phyloP scores from a whole-genome alignment of 2,797 vertebrate genomes.

The Scolopax rusticola region DNA sequence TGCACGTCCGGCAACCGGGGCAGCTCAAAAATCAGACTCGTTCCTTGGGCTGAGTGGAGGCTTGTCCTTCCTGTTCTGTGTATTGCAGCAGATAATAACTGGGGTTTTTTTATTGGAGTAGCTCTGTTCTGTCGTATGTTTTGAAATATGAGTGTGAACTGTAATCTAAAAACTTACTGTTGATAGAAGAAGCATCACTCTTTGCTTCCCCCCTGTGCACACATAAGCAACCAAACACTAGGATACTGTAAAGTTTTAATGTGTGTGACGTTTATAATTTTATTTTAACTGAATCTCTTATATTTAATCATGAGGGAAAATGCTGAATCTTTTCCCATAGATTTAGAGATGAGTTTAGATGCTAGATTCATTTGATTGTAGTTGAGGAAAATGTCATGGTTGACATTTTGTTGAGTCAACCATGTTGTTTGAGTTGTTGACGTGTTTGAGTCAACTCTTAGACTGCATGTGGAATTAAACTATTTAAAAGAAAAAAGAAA shows the following conservation, averaged over 20 bases:
- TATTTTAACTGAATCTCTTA: not conserved
- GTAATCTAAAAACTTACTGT: fast-evolving
- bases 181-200: fast-evolving
- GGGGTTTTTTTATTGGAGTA: fast-evolving
- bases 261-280: fast-evolving
- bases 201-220: fast-evolving
- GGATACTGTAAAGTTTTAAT: not conserved
- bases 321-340: fast-evolving
- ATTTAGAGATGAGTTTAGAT: not conserved
- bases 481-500: fast-evolving
- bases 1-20: fast-evolving
- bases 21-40: fast-evolving
- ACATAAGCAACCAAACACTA: fast-evolving
- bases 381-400: not conserved
- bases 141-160: not conserved
- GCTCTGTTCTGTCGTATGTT: fast-evolving
- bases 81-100: fast-evolving
- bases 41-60: fast-evolving
- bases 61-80: fast-evolving
- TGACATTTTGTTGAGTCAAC: too few species aligned
- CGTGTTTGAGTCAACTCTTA: not conserved
- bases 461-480: not conserved
- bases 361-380: not conserved
- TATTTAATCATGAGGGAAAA: fast-evolving
- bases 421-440: too few species aligned